These are phyloP conservation scores for Dolomedes plantarius DNA, from an alignment of 2,888 invertebrate genomes.

Conservation along the genomic window DNA sequence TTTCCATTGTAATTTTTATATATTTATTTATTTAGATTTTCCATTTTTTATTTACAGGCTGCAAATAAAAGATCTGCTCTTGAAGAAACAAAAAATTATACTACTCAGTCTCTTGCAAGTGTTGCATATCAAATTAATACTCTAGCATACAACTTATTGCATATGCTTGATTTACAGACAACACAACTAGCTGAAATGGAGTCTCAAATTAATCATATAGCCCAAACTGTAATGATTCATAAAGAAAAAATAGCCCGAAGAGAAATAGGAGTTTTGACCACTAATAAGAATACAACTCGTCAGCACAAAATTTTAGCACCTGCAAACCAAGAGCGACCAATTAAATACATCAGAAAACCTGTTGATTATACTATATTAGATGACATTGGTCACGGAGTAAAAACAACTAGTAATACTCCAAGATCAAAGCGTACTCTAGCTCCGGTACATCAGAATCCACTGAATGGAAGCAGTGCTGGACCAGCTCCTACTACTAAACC, in stretches of 20 bases:
- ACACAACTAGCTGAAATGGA: conserved; percentile 97
- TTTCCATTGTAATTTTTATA: too few relatives aligned
- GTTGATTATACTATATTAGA: conserved; percentile 94
- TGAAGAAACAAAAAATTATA: conserved; percentile 98
- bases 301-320: conserved; percentile 98
- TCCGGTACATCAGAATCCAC: conserved; percentile 67
- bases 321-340: conserved; percentile 96
- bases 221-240: conserved; percentile 97
- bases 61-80: conserved; percentile 94
- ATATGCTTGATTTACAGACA: conserved; percentile 94
- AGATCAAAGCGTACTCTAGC: conserved; percentile 71
- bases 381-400: conserved; percentile 94
- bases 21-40: too few relatives aligned
- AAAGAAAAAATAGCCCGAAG: conserved; percentile 98
- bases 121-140: conserved; percentile 99
- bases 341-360: conserved; percentile 96
- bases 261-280: conserved; percentile 97
- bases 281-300: conserved; percentile 93
- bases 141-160: conserved; percentile 95
- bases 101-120: conserved; percentile 97
- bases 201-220: conserved; percentile 97
- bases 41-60: conserved; percentile 81
- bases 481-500: conserved; percentile 96
- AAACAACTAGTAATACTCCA: conserved; percentile 80
- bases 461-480: conserved; percentile 79